Evolutionary conservation across 2,888 invertebrate species (phyloP).

Genomic region (Serripes groenlandicus): DNA sequence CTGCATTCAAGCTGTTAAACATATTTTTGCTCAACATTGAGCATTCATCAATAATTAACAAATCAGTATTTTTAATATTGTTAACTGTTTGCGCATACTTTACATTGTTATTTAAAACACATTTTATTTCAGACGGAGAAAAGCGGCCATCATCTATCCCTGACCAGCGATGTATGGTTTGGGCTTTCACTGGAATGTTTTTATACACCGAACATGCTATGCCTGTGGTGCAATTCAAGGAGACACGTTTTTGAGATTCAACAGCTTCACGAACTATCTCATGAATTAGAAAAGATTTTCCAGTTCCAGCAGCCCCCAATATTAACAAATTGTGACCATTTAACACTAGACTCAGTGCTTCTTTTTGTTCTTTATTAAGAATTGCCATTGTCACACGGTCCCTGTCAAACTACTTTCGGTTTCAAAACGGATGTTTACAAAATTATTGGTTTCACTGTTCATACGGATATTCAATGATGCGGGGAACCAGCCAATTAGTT

Average conservation of each 20-base stretch:
- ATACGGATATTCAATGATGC: too few relatives aligned
- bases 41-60: conserved; percentile 46
- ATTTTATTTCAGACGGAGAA: conserved; percentile 33
- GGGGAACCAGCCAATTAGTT: too few relatives aligned
- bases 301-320: conserved; percentile 42
- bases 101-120: conserved; percentile 25
- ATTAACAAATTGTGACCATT: conserved; percentile 43
- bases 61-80: conserved; percentile 37
- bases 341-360: conserved; percentile 27
- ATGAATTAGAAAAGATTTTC: conserved; percentile 33
- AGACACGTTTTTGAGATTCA: conserved; percentile 1
- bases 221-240: conserved; percentile 48
- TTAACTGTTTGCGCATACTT: conserved; percentile 26
- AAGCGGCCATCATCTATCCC: conserved; percentile 50
- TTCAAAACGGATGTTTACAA: too few relatives aligned
- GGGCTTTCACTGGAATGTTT: conserved; percentile 10
- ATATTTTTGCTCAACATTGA: conserved; percentile 46
- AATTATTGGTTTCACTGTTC: too few relatives aligned
- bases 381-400: too few relatives aligned
- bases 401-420: too few relatives aligned
- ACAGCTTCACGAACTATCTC: conserved; percentile 9
- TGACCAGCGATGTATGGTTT: conserved; percentile 48
- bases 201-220: conserved; percentile 44
- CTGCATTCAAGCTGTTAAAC: conserved; percentile 27
- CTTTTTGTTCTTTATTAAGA: conserved; percentile 36